Base-by-base conservation (phyloP, 53 echinoderm and acorn worm species). In the Echinometra lucunter region DNA sequence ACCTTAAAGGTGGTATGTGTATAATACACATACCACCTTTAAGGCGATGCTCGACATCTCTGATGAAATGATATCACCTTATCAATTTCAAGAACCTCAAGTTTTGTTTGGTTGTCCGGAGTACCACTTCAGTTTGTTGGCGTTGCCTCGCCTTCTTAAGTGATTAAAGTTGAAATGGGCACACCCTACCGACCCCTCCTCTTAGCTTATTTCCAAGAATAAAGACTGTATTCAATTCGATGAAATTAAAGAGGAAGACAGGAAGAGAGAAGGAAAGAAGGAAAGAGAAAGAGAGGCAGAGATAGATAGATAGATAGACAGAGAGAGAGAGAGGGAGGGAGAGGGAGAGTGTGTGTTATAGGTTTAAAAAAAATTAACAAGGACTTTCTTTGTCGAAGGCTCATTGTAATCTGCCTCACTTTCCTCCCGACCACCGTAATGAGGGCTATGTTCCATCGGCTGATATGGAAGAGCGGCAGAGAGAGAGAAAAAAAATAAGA, bases 61-160 rank as follows among this genome's bases (percentile, higher is more conserved):
- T 37, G 58, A 89, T 89, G 60, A 89, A 60, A 60, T 53, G 85
- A 63, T 89, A 89, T 89, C 58, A 37, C 35, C 58, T 35, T 18
- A 60, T 60, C 60, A 40, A 89, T 89, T 89, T 89, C 89, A 60
- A 58, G 89, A 32, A 89, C 89, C 37, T 89, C 89, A 89, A 89
- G 89, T 89, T 60, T 57, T 89, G 89, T 89, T 89, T 57, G 66
- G 89, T 15, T 58, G 60, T 63, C 18, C 45, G 60, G 37, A 89
- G 89, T 89, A 60, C 60, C 89, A 60, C 58, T 89, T 60, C 60
- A 60, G 89, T 28, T 58, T 10, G 49, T 85, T 47, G 28, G 8
- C 49, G n/a, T 83, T 45, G n/a, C 49, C 40, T 40, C 42, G 35
- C 72, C 72, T 72, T 72, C 32, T 1, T 42, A 78, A 37, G 78